Percentiles rank a stretch among this genome's conserved stretches.
These are phyloP conservation scores for Coleophora deauratella DNA, from an alignment of 2,888 invertebrate genomes.

Conservation along the genomic window DNA sequence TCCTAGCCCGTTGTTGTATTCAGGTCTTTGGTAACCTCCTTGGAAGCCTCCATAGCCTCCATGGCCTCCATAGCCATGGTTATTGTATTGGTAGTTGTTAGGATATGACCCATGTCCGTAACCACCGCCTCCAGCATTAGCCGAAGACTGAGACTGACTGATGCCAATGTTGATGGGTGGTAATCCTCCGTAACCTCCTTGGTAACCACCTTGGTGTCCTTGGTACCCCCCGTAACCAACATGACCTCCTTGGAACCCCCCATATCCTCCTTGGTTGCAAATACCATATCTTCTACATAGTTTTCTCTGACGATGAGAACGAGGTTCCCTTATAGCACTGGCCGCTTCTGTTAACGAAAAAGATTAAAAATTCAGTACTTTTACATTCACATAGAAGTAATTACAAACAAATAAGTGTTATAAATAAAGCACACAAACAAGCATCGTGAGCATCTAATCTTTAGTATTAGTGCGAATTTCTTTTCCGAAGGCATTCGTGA, in stretches of 20 bases:
- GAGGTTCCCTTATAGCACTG: conserved; percentile 26
- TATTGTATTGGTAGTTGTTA: conserved; percentile 40
- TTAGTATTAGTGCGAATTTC: no score
- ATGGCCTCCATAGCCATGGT: conserved; percentile 16
- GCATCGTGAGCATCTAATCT: no score
- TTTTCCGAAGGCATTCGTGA: no score
- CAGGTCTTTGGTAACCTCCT: conserved; percentile 26
- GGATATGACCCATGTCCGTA: conserved; percentile 39
- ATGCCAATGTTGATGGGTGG: conserved; percentile 61
- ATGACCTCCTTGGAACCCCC: conserved; percentile 20
- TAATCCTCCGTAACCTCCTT: conserved; percentile 22
- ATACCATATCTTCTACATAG: conserved; percentile 44
- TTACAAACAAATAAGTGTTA: no score
- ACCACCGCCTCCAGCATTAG: conserved; percentile 48
- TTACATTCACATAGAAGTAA: no score
- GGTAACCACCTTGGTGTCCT: conserved; percentile 18
- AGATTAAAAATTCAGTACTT: not conserved
- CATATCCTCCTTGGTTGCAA: conserved; percentile 26
- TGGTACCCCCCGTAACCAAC: conserved; percentile 15
- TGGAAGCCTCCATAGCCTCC: conserved; percentile 19
- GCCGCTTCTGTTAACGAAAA: conserved; percentile 27
- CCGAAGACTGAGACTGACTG: conserved; percentile 59
- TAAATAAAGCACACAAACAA: no score
- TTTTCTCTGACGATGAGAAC: conserved; percentile 34
- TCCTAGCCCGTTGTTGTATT: conserved; percentile 43